phyloP scores from a whole-genome alignment of 2,888 invertebrate species.

The Chromoteleia sp. region DNA sequence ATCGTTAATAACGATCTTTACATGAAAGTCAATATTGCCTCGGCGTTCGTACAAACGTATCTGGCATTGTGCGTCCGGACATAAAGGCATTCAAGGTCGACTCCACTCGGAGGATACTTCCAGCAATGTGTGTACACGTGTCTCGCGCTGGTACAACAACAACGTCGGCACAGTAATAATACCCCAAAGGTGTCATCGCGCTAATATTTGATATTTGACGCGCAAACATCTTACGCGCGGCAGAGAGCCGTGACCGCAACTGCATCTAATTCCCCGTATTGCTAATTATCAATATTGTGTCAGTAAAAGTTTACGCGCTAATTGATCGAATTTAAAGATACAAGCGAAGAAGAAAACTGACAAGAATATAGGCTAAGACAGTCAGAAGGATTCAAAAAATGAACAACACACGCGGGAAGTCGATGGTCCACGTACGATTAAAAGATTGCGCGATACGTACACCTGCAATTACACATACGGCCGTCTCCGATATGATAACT shows the following conservation, averaged over 20 bases:
- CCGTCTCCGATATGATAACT: slow-evolving; percentile 30
- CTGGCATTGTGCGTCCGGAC: slow-evolving; percentile 52
- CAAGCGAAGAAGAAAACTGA: too few relatives aligned
- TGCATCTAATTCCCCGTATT: neutral
- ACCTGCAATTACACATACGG: neutral
- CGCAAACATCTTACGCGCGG: slow-evolving; percentile 22
- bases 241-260: too few relatives aligned
- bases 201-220: slow-evolving; percentile 44
- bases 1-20: slow-evolving; percentile 47
- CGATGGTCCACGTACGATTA: neutral
- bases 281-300: slow-evolving; percentile 26
- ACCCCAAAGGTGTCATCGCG: slow-evolving; percentile 47
- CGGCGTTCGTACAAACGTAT: slow-evolving; percentile 32
- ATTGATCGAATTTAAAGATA: neutral
- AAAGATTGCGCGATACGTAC: neutral
- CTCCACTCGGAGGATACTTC: slow-evolving; percentile 22
- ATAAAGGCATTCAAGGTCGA: slow-evolving; percentile 55
- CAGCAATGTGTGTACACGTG: slow-evolving; percentile 47
- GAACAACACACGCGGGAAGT: neutral
- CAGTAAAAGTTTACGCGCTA: neutral
- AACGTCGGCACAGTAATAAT: slow-evolving; percentile 37
- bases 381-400: too few relatives aligned
- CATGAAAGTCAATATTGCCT: slow-evolving; percentile 44
- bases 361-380: too few relatives aligned
- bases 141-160: slow-evolving; percentile 26